phyloP scores from a whole-genome alignment of 2,797 vertebrate genomes.

The Melanotaenia parkinsoni region DNA sequence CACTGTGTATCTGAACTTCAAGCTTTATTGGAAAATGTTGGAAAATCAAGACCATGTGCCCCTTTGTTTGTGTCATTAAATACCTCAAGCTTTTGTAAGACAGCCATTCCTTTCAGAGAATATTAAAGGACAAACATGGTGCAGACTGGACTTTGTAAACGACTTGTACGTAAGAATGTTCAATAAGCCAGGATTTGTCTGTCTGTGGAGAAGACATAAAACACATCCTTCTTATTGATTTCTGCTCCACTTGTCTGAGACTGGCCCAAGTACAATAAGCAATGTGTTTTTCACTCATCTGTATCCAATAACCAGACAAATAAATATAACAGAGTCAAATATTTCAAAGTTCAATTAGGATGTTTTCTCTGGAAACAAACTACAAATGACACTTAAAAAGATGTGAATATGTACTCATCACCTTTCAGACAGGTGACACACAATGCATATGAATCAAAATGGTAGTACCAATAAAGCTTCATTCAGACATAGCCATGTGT shows the following conservation, averaged over 20 bases:
- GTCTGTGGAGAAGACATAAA: slow-evolving; percentile 27
- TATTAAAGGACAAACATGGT: not conserved
- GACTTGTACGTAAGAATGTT: slow-evolving; percentile 14
- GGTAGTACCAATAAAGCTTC: no score
- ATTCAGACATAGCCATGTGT: no score
- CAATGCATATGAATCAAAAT: not conserved
- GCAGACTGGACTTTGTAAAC: slow-evolving; percentile 20
- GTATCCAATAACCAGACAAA: slow-evolving; percentile 18
- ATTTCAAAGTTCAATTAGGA: no score
- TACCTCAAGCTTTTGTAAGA: slow-evolving; percentile 10
- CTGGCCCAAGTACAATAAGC: slow-evolving; percentile 34
- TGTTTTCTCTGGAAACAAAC: no score
- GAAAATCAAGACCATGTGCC: slow-evolving; percentile 19
- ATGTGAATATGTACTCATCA: no score
- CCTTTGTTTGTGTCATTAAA: slow-evolving; percentile 11
- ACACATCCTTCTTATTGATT: slow-evolving; percentile 58
- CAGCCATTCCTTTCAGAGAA: not conserved
- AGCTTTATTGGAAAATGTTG: slow-evolving; percentile 28
- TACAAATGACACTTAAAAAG: not conserved
- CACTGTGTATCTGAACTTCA: slow-evolving; percentile 6
- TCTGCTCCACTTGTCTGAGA: slow-evolving; percentile 27
- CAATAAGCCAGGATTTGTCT: slow-evolving; percentile 39
- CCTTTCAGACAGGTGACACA: not conserved
- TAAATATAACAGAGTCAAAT: no score
- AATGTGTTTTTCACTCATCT: slow-evolving; percentile 20